Percentiles rank a stretch among this genome's conserved stretches.
phyloP scores from a whole-genome alignment of 2,797 vertebrate genomes.

The Arnoldichthys spilopterus region DNA sequence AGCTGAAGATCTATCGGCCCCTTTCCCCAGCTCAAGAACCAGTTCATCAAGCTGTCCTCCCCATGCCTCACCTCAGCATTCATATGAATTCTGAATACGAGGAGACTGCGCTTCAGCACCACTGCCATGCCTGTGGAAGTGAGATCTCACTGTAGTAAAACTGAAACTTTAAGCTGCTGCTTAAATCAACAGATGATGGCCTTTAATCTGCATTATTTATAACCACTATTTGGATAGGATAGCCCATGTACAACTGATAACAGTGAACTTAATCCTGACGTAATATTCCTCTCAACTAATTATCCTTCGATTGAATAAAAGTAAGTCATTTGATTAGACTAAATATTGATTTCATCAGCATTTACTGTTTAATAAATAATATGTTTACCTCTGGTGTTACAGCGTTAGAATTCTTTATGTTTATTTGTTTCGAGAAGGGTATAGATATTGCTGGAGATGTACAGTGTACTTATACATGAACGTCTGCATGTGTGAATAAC shows the following conservation, averaged over 20 bases:
- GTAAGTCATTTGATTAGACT: background rate
- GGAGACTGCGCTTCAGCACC: slow-evolving; percentile 69
- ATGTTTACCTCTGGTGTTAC: slow-evolving; percentile 3
- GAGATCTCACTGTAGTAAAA: background rate
- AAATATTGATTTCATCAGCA: background rate
- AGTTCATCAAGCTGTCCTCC: slow-evolving; percentile 63
- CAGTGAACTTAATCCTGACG: background rate
- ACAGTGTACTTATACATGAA: background rate
- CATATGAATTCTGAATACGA: slow-evolving; percentile 84
- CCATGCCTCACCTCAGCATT: slow-evolving; percentile 82
- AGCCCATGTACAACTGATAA: background rate
- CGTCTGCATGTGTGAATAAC: slow-evolving; percentile 3
- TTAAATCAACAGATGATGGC: background rate
- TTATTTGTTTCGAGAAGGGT: background rate
- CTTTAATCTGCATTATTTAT: background rate
- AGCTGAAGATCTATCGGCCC: slow-evolving; percentile 90
- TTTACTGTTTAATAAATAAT: background rate
- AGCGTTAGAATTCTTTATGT: background rate
- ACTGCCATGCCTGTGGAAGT: background rate
- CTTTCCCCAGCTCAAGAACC: slow-evolving; percentile 80
- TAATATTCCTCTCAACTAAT: background rate
- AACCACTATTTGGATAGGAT: background rate
- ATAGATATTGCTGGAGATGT: background rate
- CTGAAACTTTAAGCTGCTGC: background rate
- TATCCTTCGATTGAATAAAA: background rate